Percentiles rank a stretch among this genome's conserved stretches.
These are phyloP conservation scores for Cactoblastis cactorum DNA, from an alignment of 2,888 invertebrate species.

Conservation along the genomic window DNA sequence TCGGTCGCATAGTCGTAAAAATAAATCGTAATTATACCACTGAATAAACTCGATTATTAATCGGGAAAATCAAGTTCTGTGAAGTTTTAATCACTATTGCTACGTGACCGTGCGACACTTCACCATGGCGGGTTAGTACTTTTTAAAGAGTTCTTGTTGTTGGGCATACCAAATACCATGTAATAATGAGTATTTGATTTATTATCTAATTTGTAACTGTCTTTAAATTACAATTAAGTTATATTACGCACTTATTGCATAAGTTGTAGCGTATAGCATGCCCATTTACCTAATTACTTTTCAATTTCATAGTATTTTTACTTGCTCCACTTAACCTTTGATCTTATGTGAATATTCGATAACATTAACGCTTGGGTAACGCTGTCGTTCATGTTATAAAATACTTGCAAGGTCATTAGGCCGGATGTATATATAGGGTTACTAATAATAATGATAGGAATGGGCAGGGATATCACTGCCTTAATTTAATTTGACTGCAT, in stretches of 20 bases:
- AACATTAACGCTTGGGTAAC: constrained; percentile 1
- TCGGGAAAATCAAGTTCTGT: constrained; percentile 2
- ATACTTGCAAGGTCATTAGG: background rate
- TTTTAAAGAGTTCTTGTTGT: constrained; percentile 17
- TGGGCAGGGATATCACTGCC: no score
- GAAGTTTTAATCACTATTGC: constrained; percentile 23
- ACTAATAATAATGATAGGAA: no score
- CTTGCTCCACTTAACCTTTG: constrained; percentile 31
- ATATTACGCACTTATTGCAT: background rate
- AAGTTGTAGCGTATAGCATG: background rate
- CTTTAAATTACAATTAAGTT: background rate
- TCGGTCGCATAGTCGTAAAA: constrained; percentile 4
- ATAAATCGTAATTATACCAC: constrained; percentile 4
- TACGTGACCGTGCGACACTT: constrained; percentile 38
- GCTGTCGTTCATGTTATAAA: background rate
- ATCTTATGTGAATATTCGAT: constrained; percentile 21
- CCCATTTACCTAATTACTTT: background rate
- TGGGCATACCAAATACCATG: background rate
- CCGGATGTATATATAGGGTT: background rate
- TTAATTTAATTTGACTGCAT: no score
- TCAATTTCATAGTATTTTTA: constrained; percentile 17
- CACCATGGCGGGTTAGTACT: constrained; percentile 57
- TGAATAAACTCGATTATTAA: constrained; percentile 14
- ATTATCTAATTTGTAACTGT: background rate
- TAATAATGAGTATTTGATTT: background rate